Evolutionary conservation across 1,140 invertebrate species (phyloP), one percentile per base, ranked within the genome.

Genomic region (Caenorhabditis tropicalis): DNA sequence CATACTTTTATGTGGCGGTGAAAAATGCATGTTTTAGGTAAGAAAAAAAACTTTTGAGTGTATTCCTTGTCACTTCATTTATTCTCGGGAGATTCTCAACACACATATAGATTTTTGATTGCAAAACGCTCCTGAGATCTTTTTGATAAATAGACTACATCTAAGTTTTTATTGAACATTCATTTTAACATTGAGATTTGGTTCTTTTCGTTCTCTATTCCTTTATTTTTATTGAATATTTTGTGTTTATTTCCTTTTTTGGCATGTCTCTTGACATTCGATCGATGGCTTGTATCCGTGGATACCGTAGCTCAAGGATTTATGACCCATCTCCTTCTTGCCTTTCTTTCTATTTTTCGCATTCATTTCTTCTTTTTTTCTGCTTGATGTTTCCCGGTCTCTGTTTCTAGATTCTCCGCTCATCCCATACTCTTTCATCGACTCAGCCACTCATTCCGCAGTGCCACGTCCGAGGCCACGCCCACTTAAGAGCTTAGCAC

Each of bases 261-360:
- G 27, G 12, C 10, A 10, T 31, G 0, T 33, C 19, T 65, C 36
- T 16, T 16, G 12, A 3, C 15, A 19, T 9, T 9, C 24, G 9
- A 24, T 36, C n/a, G 36, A 46, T 43, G 65, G 15, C 36, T 27
- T 21, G 36, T 74, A 29, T 43, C 65, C 65, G 65, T 74, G 65
- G 65, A 74, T 74, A 74, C 65, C 65, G 65, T 74, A 65, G 58
- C 33, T 65, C 31, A 36, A 74, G 21, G 65, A 74, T 74, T 74
- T 74, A 74, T 74, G 33, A 24, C 36, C 65, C 65, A 74, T 43
- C 65, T 46, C 58, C 9, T 1, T 12, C 21, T 39, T 39, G 12
- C 16, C 53, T 43, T 43, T 15, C 7, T 0, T 24, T 43, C 33
- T 74, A 7, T n/a, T 36, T 36, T 70, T 10, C 36, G 10, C n/a